Evolutionary conservation across 2,888 invertebrate species (phyloP), one percentile per base, ranked within the genome.

Genomic region (Vanessa cardui): DNA sequence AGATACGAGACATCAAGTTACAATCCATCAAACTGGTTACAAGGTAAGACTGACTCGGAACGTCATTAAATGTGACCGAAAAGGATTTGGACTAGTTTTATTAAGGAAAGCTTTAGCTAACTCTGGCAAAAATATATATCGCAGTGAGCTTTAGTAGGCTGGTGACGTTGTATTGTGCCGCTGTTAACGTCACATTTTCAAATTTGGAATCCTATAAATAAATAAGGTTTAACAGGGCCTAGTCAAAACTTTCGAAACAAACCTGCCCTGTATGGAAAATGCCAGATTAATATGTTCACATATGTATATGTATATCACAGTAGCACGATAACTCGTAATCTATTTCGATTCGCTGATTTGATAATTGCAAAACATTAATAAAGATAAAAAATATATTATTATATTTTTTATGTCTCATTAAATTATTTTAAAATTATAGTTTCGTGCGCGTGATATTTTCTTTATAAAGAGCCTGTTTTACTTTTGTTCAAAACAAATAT

Each of bases 61-160:
- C 87, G 87, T 89, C 89, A 89, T 90, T 89, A 90, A 89, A 90
- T 86, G 83, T 83, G 87, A 89, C 90, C 86, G 76, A 90, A 89
- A 89, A 88, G 89, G 90, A 85, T 87, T 88, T 88, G 80, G 83
- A 80, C 81, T 79, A 77, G 78, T 84, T 88, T 88, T 82, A 84
- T 83, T 87, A 90, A 82, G 87, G 88, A 83, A 84, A 77, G 81
- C 79, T 87, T 84, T 85, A 82, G 81, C 78, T 79, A 78, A 80
- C 76, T 78, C 78, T 77, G 77, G 86, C 83, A 84, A 86, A 84
- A 85, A 83, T 86, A 68, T 58, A 54, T 66, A 64, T 65, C 62
- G 62, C 68, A 49, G 47, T 66, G 56, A 58, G 62, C 66, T 64
- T 67, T 70, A 65, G 64, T 69, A 68, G 61, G 47, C 49, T 62